Evolutionary conservation across 2,888 invertebrate genomes (phyloP).

Genomic region (Polietes domitor): DNA sequence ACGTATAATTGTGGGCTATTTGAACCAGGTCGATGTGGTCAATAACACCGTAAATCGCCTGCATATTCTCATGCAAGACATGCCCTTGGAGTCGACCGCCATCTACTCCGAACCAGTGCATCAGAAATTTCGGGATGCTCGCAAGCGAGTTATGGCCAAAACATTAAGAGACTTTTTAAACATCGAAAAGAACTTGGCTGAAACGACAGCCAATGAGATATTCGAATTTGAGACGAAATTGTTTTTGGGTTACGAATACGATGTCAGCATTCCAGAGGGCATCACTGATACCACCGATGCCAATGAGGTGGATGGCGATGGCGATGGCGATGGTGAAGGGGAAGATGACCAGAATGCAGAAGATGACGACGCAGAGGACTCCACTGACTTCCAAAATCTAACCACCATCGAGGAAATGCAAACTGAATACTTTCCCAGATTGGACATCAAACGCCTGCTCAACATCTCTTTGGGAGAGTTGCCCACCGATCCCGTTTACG

Average conservation of each 20-base stretch:
- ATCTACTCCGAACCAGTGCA: conserved; percentile 69
- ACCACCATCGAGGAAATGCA: conserved; percentile 69
- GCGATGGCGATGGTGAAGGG: conserved; percentile 69
- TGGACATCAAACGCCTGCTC: conserved; percentile 72
- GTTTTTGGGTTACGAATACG: conserved; percentile 65
- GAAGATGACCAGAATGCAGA: conserved; percentile 66
- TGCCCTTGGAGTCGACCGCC: conserved; percentile 34
- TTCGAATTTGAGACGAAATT: conserved; percentile 69
- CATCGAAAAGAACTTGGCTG: conserved; percentile 62
- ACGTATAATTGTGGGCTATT: conserved; percentile 66
- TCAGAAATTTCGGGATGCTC: background rate
- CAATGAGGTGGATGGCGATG: conserved; percentile 70
- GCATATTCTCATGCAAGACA: conserved; percentile 62
- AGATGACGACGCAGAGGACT: conserved; percentile 71
- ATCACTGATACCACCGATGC: too few relatives aligned
- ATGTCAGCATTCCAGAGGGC: too few relatives aligned
- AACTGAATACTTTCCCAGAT: conserved; percentile 67
- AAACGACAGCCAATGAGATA: conserved; percentile 69
- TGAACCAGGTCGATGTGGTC: background rate
- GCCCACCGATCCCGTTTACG: conserved; percentile 69
- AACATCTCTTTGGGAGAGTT: conserved; percentile 68
- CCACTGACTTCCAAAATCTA: conserved; percentile 68
- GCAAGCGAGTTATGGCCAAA: conserved; percentile 10
- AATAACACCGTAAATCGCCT: conserved; percentile 61
- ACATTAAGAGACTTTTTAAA: background rate